Evolutionary conservation across 2,888 invertebrate genomes (phyloP).

Genomic region (Orthosia gothica): DNA sequence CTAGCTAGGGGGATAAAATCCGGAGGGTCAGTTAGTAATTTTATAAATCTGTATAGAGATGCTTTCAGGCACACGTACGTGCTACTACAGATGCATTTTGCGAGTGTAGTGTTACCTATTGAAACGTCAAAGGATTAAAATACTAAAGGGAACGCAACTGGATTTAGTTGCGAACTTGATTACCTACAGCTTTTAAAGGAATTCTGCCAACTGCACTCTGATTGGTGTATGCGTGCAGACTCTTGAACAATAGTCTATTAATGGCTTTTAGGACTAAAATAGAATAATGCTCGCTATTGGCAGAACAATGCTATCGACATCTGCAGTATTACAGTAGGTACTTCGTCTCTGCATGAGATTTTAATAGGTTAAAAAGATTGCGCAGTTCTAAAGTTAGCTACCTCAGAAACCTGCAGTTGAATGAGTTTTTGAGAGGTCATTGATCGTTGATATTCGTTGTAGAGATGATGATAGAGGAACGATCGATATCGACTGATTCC

Average conservation of each 20-base stretch:
- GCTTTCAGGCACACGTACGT: slow-evolving; percentile 6
- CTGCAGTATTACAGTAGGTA: not conserved
- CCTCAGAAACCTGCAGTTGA: too few species aligned
- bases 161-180: not conserved
- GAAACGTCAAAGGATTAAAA: slow-evolving; percentile 35
- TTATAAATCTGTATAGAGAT: slow-evolving; percentile 28
- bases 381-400: too few species aligned
- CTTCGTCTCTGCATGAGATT: too few species aligned
- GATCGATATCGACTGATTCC: too few species aligned
- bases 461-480: too few species aligned
- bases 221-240: not conserved
- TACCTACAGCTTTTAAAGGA: not conserved
- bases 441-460: too few species aligned
- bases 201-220: not conserved
- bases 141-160: not conserved
- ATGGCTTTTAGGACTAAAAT: not conserved
- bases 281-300: not conserved
- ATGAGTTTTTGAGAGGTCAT: too few species aligned
- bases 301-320: not conserved
- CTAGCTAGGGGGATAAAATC: slow-evolving; percentile 50
- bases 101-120: slow-evolving; percentile 7
- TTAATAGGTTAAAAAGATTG: too few species aligned
- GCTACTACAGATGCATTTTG: slow-evolving; percentile 23
- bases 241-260: not conserved
- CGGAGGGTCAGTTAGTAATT: slow-evolving; percentile 51